Evolutionary conservation across 2,888 invertebrate genomes (phyloP), one percentile per base, ranked within the genome.

Genomic region (Agonopterix heracliana): DNA sequence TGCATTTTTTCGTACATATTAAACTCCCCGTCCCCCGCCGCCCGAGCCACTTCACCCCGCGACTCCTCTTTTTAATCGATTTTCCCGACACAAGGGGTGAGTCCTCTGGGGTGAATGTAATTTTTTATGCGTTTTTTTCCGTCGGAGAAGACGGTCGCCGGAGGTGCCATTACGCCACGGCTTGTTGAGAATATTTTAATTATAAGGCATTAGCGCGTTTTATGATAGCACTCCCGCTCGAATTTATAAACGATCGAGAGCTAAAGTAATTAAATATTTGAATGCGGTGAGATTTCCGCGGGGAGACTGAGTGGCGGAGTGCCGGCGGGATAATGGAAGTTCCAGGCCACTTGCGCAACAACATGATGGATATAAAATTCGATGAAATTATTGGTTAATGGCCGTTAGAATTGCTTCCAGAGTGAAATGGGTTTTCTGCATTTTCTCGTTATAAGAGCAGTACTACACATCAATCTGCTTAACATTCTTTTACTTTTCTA

Each of bases 101-200:
- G 84, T 81, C 78, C 81, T 87, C 86, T 84, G 84, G 88, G 87
- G 88, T 88, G 88, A 89, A 89, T 89, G 89, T 89, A 89, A 89
- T 89, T 89, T 89, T 89, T 89, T 89, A 89, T 89, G 89, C 88
- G 88, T 87, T 85, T 85, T 74, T 26, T 87, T 81, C 73, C 78
- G 72, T 74, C 78, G 76, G 64, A 78, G 78, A 78, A 81, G 81
- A 83, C 81, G 77, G 84, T 81, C 85, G 84, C 85, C 81, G 75
- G 84, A 86, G 86, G 87, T 86, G 87, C 89, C 87, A 89, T 89
- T 89, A 89, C 88, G 84, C 81, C 83, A 88, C 89, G 89, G 88
- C 85, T 87, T 86, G 89, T 89, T 89, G 89, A 85, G 88, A 88
- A 89, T 88, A 88, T 89, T 89, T 89, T 89, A 89, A 89, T 89